Evolutionary conservation across 2,888 invertebrate genomes (phyloP).

Genomic region (Ennomos quercinarius): DNA sequence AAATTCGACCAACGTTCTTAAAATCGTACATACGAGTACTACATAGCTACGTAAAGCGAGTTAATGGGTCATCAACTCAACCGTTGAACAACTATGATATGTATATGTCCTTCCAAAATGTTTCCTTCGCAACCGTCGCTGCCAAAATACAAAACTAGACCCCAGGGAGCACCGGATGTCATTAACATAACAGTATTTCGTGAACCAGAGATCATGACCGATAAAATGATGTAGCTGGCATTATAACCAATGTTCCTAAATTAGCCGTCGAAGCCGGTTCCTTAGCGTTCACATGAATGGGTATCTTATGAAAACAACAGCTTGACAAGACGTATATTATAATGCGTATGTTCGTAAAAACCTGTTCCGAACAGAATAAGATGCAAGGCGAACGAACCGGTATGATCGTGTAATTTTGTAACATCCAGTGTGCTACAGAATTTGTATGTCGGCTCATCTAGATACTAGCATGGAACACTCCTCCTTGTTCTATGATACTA

Average conservation of each 20-base stretch:
- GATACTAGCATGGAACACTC: too few relatives aligned
- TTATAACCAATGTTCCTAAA: constrained; percentile 25
- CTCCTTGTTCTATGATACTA: too few relatives aligned
- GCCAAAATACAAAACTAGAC: not conserved
- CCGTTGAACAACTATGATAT: too few relatives aligned
- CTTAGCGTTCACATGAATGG: constrained; percentile 38
- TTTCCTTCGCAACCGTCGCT: too few relatives aligned
- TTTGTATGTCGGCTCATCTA: not conserved
- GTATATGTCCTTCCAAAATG: too few relatives aligned
- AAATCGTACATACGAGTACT: too few relatives aligned
- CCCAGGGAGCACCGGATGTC: not conserved
- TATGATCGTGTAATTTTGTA: constrained; percentile 11
- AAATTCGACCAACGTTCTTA: too few relatives aligned
- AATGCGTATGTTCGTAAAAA: constrained; percentile 36
- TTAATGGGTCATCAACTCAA: too few relatives aligned
- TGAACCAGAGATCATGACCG: constrained; percentile 17
- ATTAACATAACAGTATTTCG: constrained; percentile 15
- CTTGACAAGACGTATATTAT: constrained; percentile 24
- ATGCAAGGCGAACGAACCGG: constrained; percentile 27
- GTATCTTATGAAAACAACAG: constrained; percentile 33
- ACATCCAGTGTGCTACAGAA: constrained; percentile 2
- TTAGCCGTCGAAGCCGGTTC: constrained; percentile 31
- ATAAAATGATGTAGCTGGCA: constrained; percentile 19
- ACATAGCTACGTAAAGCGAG: too few relatives aligned
- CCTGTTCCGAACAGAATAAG: constrained; percentile 32